Percentiles rank a stretch among this genome's conserved stretches.
These are phyloP conservation scores for Drosophila greeni DNA, from an alignment of 2,888 invertebrate species.

Conservation along the genomic window DNA sequence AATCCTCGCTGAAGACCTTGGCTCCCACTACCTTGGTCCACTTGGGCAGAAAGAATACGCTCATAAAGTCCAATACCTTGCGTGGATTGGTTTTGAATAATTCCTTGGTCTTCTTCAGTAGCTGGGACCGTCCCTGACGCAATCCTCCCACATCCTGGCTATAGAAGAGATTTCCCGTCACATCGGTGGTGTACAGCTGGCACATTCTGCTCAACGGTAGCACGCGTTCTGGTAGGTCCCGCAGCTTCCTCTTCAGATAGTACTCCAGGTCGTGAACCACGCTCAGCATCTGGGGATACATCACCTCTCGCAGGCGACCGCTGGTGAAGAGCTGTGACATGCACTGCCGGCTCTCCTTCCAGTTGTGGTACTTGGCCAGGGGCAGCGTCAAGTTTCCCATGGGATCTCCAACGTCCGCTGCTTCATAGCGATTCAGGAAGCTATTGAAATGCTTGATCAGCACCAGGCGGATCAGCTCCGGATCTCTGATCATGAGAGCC, in stretches of 20 bases:
- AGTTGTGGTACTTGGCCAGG: constrained; percentile 69
- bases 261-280: constrained; percentile 62
- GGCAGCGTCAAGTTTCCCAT: constrained; percentile 70
- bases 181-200: constrained; percentile 74
- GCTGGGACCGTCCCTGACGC: constrained; percentile 54
- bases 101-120: constrained; percentile 60
- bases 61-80: constrained; percentile 66
- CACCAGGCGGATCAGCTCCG: constrained; percentile 77
- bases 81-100: constrained; percentile 59
- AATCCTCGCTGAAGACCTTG: constrained; percentile 67
- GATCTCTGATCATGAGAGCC: constrained; percentile 77
- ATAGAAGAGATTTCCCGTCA: constrained; percentile 71
- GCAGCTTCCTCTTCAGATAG: constrained; percentile 42
- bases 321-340: constrained; percentile 71
- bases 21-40: constrained; percentile 54
- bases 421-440: constrained; percentile 73
- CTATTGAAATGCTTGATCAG: constrained; percentile 76
- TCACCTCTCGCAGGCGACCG: constrained; percentile 67
- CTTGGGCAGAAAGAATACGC: constrained; percentile 70
- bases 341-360: constrained; percentile 67
- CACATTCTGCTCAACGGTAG: constrained; percentile 67
- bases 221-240: constrained; percentile 25
- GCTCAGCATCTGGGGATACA: constrained; percentile 74
- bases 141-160: constrained; percentile 69
- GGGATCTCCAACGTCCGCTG: constrained; percentile 68